Conservation (phyloP, 2,797 vertebrate genomes). For the Enteromius mattozi region DNA sequence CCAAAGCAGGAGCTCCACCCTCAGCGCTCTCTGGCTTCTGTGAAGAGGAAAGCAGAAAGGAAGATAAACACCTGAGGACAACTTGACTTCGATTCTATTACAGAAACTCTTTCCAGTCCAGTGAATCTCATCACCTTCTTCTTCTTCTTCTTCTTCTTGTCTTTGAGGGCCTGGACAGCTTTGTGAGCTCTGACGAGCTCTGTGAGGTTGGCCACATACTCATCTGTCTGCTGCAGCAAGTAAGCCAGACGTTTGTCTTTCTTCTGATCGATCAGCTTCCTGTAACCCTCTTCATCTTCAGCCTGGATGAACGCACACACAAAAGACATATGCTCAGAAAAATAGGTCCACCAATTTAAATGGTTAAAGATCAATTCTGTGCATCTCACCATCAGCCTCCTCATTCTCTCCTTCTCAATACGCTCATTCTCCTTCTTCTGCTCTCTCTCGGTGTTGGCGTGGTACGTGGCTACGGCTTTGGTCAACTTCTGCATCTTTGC, state of each 20-base stretch:
- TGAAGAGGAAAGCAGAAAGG: slow-evolving; percentile 42
- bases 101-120: too few relatives aligned
- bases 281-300: slow-evolving; percentile 95
- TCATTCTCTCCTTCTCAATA: slow-evolving; percentile 96
- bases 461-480: slow-evolving; percentile 94
- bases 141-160: slow-evolving; percentile 98
- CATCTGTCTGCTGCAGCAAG: slow-evolving; percentile 95
- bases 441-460: slow-evolving; percentile 96
- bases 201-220: slow-evolving; percentile 96
- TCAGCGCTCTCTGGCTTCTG: slow-evolving; percentile 88
- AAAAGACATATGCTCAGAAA: background rate
- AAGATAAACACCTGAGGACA: background rate
- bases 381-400: slow-evolving; percentile 88
- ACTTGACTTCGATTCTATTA: background rate
- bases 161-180: slow-evolving; percentile 92
- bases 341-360: background rate
- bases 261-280: slow-evolving; percentile 97
- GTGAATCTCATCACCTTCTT: slow-evolving; percentile 72
- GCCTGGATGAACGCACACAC: slow-evolving; percentile 75
- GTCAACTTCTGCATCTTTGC: slow-evolving; percentile 95
- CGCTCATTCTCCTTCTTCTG: slow-evolving; percentile 98
- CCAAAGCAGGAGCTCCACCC: slow-evolving; percentile 81
- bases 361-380: background rate
- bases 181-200: slow-evolving; percentile 96
- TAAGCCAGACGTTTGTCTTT: slow-evolving; percentile 97